Evolutionary conservation across 2,888 invertebrate species (phyloP).

Genomic region (Bimastos eiseni): DNA sequence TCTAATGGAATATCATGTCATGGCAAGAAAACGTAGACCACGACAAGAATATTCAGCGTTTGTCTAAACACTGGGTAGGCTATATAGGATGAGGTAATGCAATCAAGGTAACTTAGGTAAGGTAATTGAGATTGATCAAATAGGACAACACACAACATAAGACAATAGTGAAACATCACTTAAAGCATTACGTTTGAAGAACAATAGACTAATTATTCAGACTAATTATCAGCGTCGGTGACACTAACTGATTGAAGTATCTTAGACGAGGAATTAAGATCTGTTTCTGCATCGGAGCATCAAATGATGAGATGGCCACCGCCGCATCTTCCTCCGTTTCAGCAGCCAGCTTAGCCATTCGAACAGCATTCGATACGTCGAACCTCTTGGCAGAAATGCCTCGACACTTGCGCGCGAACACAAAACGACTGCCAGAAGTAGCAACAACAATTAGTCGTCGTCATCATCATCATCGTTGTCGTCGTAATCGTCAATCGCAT

Average conservation of each 20-base stretch:
- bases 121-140: no score
- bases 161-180: neutral
- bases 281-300: no score
- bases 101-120: neutral
- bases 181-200: neutral
- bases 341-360: neutral
- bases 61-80: no score
- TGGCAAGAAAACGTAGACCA: neutral
- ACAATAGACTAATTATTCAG: neutral
- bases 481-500: neutral
- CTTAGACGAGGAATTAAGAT: neutral
- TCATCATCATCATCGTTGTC: neutral
- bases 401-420: neutral
- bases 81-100: neutral
- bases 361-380: neutral
- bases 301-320: neutral
- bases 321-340: neutral
- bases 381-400: neutral
- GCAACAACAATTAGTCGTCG: neutral
- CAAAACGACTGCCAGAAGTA: neutral
- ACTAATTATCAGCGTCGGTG: neutral
- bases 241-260: constrained; percentile 13
- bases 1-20: neutral
- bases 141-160: neutral
- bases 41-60: no score